These are phyloP conservation scores for Sus scrofa DNA, from an alignment of 2,113 vertebrate species.

Conservation along the genomic window DNA sequence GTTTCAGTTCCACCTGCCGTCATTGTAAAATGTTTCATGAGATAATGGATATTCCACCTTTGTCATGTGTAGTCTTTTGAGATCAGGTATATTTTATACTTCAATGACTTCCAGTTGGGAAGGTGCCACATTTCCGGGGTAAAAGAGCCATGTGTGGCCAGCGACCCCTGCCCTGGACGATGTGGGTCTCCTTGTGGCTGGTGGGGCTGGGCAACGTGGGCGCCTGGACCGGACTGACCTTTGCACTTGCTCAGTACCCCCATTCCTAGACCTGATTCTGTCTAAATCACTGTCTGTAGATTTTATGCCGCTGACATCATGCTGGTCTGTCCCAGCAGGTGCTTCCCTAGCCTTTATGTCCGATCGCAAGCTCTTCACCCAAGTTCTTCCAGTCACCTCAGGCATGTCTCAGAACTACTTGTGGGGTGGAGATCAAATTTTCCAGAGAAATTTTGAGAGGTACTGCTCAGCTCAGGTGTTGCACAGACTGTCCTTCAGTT, in stretches of 20 bases:
- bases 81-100: background rate
- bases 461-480: background rate
- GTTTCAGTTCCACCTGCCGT: background rate
- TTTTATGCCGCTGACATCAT: background rate
- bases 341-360: background rate
- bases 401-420: background rate
- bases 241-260: no score
- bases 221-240: no score
- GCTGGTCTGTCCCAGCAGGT: no score
- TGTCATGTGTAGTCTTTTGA: background rate
- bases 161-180: no score
- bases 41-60: background rate
- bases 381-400: background rate
- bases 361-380: background rate
- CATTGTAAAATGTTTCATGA: no score
- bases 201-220: background rate
- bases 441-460: background rate
- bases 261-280: no score
- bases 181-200: background rate
- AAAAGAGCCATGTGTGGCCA: rapidly evolving
- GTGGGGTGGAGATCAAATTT: background rate
- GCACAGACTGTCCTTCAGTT: background rate
- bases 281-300: background rate
- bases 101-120: rapidly evolving
- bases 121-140: no score